Percentiles rank a stretch among this genome's conserved stretches.
These are phyloP conservation scores for Sparus aurata DNA, from an alignment of 2,797 vertebrate genomes.

Conservation along the genomic window DNA sequence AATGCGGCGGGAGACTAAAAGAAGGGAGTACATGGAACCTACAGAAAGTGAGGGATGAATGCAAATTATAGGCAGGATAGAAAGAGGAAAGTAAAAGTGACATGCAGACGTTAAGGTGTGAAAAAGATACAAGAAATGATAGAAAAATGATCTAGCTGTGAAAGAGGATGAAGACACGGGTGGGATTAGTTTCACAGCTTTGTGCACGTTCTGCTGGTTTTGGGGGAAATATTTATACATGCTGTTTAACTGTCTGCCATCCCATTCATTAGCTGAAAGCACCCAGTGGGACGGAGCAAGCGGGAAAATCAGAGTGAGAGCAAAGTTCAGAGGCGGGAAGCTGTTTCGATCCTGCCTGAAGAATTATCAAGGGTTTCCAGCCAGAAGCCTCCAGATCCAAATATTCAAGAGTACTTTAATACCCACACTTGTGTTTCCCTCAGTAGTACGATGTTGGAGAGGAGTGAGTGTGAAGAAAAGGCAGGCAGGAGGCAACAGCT, in stretches of 20 bases:
- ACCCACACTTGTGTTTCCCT: conserved; percentile 5
- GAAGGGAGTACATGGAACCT: neutral
- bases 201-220: conserved; percentile 21
- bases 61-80: conserved; percentile 10
- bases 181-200: neutral
- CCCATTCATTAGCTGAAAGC: conserved; percentile 47
- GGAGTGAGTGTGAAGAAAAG: neutral
- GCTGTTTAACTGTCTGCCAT: conserved; percentile 24
- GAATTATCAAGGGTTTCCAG: conserved; percentile 40
- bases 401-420: conserved; percentile 41
- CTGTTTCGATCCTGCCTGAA: conserved; percentile 17
- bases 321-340: conserved; percentile 60
- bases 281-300: conserved; percentile 30
- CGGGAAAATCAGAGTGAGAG: conserved; percentile 39
- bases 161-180: neutral
- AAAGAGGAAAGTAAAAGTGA: neutral
- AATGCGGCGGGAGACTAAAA: neutral
- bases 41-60: conserved; percentile 11
- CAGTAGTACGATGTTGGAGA: neutral
- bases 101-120: neutral
- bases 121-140: neutral
- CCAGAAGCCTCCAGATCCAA: conserved; percentile 29
- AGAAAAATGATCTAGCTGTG: neutral
- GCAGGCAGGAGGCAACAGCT: conserved; percentile 21
- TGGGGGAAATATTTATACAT: conserved; percentile 23